These are phyloP conservation scores for Cryptosula pallasiana DNA, from an alignment of 2,888 invertebrate species.

Conservation along the genomic window DNA sequence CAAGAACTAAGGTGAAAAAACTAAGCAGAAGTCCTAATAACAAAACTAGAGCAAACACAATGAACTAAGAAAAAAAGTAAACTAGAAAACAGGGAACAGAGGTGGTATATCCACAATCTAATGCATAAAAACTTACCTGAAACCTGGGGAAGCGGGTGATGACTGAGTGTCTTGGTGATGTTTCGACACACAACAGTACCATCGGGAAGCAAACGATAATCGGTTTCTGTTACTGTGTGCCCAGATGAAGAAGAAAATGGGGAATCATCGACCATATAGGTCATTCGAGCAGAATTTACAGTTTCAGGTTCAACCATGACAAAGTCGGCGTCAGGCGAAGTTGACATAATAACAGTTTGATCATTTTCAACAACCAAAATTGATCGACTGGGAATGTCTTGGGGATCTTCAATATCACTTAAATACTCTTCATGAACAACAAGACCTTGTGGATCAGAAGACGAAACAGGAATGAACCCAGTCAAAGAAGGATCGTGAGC, in stretches of 20 bases:
- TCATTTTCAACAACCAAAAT: slow-evolving; percentile 9
- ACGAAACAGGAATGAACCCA: too few species aligned
- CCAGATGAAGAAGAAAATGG: neutral
- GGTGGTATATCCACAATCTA: too few species aligned
- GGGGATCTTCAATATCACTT: neutral
- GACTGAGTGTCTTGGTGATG: neutral
- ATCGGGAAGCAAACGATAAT: slow-evolving; percentile 7
- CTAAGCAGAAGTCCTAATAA: too few species aligned
- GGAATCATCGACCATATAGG: neutral
- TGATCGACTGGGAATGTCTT: neutral
- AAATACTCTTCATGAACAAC: neutral
- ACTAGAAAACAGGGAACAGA: too few species aligned
- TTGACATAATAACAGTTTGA: slow-evolving; percentile 1
- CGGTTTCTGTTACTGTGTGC: neutral
- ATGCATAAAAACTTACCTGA: slow-evolving; percentile 5
- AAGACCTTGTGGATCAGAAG: too few species aligned
- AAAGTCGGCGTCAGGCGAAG: neutral
- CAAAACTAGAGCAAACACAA: too few species aligned
- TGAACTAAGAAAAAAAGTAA: too few species aligned
- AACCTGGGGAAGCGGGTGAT: neutral
- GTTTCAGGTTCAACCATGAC: neutral
- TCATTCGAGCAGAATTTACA: neutral
- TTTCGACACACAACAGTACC: slow-evolving; percentile 18
- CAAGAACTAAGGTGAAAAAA: too few species aligned
- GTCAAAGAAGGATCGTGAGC: too few species aligned